These are phyloP conservation scores for Cheilosia urbana DNA, from an alignment of 2,888 invertebrate genomes.

Conservation along the genomic window DNA sequence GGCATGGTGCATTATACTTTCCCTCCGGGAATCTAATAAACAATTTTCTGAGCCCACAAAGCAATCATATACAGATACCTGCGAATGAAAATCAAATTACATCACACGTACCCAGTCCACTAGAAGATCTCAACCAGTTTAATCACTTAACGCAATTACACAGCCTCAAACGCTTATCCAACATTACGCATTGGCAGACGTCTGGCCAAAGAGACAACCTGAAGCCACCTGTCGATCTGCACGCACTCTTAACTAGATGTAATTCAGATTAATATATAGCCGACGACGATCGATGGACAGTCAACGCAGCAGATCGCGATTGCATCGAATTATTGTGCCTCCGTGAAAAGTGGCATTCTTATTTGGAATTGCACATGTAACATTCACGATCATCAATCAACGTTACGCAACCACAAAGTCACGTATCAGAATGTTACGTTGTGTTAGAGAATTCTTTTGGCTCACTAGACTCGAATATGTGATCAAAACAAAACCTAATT, in stretches of 20 bases:
- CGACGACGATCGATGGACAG: slow-evolving; percentile 9
- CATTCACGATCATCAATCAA: neutral
- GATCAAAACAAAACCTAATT: slow-evolving; percentile 55
- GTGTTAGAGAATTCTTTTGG: slow-evolving; percentile 50
- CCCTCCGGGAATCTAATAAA: neutral
- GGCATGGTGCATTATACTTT: neutral
- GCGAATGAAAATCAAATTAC: neutral
- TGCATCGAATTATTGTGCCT: slow-evolving; percentile 5
- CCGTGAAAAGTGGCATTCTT: slow-evolving; percentile 18
- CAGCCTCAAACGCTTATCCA: slow-evolving; percentile 5
- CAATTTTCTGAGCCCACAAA: neutral
- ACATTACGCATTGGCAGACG: neutral
- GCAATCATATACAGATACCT: neutral
- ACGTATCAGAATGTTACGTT: slow-evolving; percentile 55
- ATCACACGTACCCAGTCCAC: neutral
- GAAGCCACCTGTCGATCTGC: slow-evolving; percentile 26
- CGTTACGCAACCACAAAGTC: slow-evolving; percentile 24
- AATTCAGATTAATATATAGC: slow-evolving; percentile 38
- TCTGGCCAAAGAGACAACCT: neutral
- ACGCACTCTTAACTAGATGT: slow-evolving; percentile 23
- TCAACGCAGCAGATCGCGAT: neutral
- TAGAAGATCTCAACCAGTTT: neutral
- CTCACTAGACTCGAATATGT: slow-evolving; percentile 26
- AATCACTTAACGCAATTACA: neutral
- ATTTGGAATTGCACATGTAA: slow-evolving; percentile 13